phyloP scores from a whole-genome alignment of 2,113 vertebrate species.

The Ptychochromis oligacanthus region DNA sequence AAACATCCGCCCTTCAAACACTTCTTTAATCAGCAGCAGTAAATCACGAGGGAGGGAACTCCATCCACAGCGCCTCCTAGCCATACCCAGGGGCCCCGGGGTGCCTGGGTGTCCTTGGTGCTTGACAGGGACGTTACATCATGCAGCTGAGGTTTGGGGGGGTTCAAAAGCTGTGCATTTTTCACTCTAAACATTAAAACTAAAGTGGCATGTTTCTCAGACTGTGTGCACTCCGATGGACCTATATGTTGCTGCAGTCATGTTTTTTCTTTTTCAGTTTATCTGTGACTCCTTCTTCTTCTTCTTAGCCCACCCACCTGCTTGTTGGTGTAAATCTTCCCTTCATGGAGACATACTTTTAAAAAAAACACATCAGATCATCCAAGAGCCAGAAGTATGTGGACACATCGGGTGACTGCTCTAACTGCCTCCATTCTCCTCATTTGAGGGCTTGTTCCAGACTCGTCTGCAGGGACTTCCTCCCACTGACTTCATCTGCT shows the following conservation, averaged over 20 bases:
- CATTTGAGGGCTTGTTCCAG: too few relatives aligned
- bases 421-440: not conserved
- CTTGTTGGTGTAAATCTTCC: not conserved
- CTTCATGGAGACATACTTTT: not conserved
- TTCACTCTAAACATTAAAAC: not conserved
- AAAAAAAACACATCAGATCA: not conserved
- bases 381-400: not conserved
- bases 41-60: not conserved
- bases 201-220: not conserved
- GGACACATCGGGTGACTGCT: not conserved
- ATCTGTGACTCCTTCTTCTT: not conserved
- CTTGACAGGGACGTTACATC: conserved; percentile 9
- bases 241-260: not conserved
- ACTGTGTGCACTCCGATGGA: not conserved
- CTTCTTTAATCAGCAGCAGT: not conserved
- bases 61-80: not conserved
- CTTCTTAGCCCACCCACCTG: not conserved
- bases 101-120: not conserved
- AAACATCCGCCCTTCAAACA: conserved; percentile 61
- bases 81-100: not conserved
- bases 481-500: not conserved
- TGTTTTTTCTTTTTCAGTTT: not conserved
- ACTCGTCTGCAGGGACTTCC: not conserved
- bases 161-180: not conserved
- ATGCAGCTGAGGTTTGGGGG: not conserved